Conservation (phyloP, 2,113 vertebrate genomes). For the Puntigrus tetrazona region DNA sequence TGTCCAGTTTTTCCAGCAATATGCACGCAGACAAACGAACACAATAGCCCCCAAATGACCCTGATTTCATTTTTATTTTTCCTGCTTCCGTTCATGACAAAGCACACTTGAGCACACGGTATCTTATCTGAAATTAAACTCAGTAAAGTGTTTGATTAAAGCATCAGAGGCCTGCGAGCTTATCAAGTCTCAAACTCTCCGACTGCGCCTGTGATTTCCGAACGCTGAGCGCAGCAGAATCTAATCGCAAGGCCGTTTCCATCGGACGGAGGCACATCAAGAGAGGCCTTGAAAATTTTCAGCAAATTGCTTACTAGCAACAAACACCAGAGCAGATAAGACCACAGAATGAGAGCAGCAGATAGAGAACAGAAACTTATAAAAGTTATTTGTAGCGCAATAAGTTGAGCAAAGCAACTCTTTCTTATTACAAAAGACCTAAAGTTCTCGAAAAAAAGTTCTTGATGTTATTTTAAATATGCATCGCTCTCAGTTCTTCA, state of each 20-base stretch:
- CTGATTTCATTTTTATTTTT: background rate
- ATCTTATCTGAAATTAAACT: conserved; percentile 27
- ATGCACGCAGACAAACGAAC: background rate
- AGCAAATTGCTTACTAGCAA: conserved; percentile 45
- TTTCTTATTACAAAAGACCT: too few relatives aligned
- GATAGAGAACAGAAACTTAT: background rate
- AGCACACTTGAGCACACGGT: background rate
- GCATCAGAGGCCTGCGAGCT: background rate
- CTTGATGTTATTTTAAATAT: background rate
- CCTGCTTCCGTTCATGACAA: background rate
- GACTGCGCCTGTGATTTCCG: conserved; percentile 2
- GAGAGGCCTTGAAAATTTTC: conserved; percentile 29
- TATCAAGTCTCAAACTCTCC: conserved; percentile 14
- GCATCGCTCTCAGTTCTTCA: background rate
- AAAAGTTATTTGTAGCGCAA: background rate
- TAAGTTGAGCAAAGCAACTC: background rate
- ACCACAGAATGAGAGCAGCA: conserved; percentile 3
- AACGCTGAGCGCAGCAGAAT: conserved; percentile 33
- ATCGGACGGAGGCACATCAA: conserved; percentile 24
- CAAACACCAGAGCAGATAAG: conserved; percentile 42
- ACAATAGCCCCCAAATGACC: background rate
- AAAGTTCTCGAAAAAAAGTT: background rate
- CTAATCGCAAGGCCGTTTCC: conserved; percentile 37
- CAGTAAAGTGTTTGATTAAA: background rate
- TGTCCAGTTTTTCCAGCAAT: background rate